Conservation (phyloP, 2,797 vertebrate genomes). For the Pogonophryne albipinna region DNA sequence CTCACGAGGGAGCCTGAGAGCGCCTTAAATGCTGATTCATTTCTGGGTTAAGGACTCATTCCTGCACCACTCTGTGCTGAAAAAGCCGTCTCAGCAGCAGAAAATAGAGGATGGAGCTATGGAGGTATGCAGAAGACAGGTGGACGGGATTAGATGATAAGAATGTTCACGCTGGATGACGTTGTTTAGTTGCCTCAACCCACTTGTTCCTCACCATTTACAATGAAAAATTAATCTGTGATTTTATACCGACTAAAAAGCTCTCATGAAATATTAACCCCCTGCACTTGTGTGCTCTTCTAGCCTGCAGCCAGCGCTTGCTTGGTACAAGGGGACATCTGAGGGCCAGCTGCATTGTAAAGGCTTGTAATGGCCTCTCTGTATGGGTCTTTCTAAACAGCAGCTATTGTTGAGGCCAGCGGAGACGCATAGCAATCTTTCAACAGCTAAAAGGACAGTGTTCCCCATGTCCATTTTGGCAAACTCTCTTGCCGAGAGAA, state of each 20-base stretch:
- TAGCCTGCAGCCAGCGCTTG: constrained; percentile 5
- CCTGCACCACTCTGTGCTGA: neutral
- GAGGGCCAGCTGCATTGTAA: constrained; percentile 6
- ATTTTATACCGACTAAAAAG: constrained; percentile 66
- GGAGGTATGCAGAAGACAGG: neutral
- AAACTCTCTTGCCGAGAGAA: neutral
- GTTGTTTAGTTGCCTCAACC: constrained; percentile 43
- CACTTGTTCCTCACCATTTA: constrained; percentile 33
- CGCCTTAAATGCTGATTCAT: too few relatives aligned
- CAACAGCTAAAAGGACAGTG: neutral
- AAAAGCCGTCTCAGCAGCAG: neutral
- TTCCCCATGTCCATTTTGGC: too few relatives aligned
- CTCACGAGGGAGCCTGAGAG: too few relatives aligned
- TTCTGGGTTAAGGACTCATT: too few relatives aligned
- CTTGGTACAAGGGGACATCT: constrained; percentile 13
- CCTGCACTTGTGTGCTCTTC: constrained; percentile 48
- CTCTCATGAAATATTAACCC: constrained; percentile 77
- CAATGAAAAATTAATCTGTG: constrained; percentile 72
- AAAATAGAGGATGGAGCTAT: neutral
- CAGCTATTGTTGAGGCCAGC: neutral
- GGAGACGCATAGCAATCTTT: neutral
- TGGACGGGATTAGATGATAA: neutral
- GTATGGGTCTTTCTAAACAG: neutral
- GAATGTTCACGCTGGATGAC: constrained; percentile 1
- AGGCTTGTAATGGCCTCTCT: neutral